Evolutionary conservation across 2,797 vertebrate species (phyloP), one percentile per base, ranked within the genome.

Genomic region (Lateolabrax maculatus): DNA sequence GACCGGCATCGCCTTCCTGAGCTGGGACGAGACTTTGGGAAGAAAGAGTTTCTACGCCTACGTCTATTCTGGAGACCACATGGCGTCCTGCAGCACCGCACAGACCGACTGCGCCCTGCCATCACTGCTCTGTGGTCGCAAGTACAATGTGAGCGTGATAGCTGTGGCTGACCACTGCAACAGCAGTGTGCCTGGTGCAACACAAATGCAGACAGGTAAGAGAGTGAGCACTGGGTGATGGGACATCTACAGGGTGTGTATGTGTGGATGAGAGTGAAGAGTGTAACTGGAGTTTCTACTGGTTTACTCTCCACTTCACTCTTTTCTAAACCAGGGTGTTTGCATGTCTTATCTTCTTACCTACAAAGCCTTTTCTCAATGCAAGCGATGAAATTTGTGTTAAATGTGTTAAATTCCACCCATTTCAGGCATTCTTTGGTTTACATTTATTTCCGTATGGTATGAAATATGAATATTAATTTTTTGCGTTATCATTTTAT

Each of bases 21-120:
- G 49, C 79, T 96, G 95, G 95, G 84, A 93, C 1, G 90, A 95
- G 41, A 86, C 92, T 37, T 46, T 89, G 79, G 94, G 94, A 27
- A 75, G 84, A 3, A 72, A 84, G 21, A 87, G 58, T 56, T 96
- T 94, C 82, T 74, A 89, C 0, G 82, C 79, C 3, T 1, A 5
- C 0, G 51, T 90, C 25, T 12, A 79, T 2, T 90, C 89, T 8
- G 87, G 29, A 27, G 71, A 86, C 21, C 57, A 91, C 53, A 52
- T 9, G 0, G 58, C 43, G 6, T 88, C 75, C n/a, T 95, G 94
- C 87, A 77, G 9, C 62, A 86, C 87, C 36, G 51, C 3, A 9
- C 73, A 90, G 64, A 95, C 93, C 1, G 18, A 56, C 73, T 96
- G 95, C 77, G 48, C 83, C 10, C 23, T 96, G 25, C 34, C 66